Percentiles rank a stretch among this genome's conserved stretches.
Evolutionary conservation across 2,797 vertebrate species (phyloP).

Genomic region (Chloroceryle amazona): DNA sequence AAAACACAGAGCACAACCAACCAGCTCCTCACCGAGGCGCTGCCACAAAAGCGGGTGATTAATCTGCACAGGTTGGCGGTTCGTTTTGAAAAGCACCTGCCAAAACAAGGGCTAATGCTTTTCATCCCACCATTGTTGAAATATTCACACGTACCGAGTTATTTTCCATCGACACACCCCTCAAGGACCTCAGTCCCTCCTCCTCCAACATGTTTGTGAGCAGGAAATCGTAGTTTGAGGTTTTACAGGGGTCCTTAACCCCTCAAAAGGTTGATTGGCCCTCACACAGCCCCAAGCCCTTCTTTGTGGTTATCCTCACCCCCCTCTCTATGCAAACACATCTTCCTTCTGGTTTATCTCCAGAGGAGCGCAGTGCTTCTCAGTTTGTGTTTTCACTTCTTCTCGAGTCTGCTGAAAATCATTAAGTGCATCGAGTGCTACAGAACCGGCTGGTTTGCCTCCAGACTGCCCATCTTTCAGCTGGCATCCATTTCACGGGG

Average conservation of each 20-base stretch:
- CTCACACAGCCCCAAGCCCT: neutral
- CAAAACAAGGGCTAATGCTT: neutral
- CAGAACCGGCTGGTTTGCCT: neutral
- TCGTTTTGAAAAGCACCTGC: neutral
- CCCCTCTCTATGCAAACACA: neutral
- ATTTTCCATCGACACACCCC: rapidly evolving
- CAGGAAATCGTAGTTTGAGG: neutral
- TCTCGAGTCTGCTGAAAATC: neutral
- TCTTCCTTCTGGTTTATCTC: neutral
- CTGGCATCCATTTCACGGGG: neutral
- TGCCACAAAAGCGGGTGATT: rapidly evolving
- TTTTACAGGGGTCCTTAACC: neutral
- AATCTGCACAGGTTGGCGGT: neutral
- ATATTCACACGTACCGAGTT: neutral
- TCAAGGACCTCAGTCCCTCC: neutral
- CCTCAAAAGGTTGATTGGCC: neutral
- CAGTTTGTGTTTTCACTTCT: neutral
- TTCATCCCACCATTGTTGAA: neutral
- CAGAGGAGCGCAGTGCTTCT: neutral
- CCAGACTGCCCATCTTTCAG: neutral
- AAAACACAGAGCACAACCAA: neutral
- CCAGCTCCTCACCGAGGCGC: neutral
- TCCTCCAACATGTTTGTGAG: neutral
- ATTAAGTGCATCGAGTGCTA: neutral
- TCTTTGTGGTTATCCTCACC: neutral